Evolutionary conservation across 2,888 invertebrate genomes (phyloP).

Genomic region (Hydraecia micacea): DNA sequence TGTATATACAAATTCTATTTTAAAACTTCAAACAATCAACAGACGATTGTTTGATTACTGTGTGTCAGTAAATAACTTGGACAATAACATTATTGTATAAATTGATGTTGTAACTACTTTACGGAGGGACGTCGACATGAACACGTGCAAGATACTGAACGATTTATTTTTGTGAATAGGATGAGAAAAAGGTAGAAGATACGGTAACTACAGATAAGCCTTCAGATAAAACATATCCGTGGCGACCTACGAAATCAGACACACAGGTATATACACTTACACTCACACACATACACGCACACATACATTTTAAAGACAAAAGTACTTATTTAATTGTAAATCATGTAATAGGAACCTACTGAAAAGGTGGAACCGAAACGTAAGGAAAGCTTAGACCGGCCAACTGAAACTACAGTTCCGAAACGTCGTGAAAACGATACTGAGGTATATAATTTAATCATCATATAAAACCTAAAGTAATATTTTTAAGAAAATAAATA

Average conservation of each 20-base stretch:
- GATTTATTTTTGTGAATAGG: conserved; percentile 85
- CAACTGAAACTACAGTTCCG: conserved; percentile 61
- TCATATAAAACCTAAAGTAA: neutral
- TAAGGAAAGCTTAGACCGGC: conserved; percentile 75
- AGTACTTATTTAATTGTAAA: conserved; percentile 36
- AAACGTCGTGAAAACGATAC: conserved; percentile 74
- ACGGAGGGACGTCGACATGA: conserved; percentile 33
- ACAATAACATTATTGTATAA: conserved; percentile 67
- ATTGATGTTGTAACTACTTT: conserved; percentile 56
- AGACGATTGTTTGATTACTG: conserved; percentile 71
- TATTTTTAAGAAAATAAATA: neutral
- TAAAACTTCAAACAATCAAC: conserved; percentile 70
- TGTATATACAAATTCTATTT: conserved; percentile 74
- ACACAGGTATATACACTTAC: conserved; percentile 76
- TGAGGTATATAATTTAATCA: conserved; percentile 71
- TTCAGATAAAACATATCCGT: conserved; percentile 82
- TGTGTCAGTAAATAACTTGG: conserved; percentile 80
- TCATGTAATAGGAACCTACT: conserved; percentile 75
- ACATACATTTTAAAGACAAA: conserved; percentile 23
- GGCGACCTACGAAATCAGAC: conserved; percentile 86
- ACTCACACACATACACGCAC: conserved; percentile 66
- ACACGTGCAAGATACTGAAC: conserved; percentile 59
- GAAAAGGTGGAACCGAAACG: conserved; percentile 77
- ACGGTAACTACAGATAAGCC: conserved; percentile 81
- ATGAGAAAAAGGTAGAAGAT: conserved; percentile 80